These are phyloP conservation scores for Cerceris rybyensis DNA, from an alignment of 2,888 invertebrate species.

Conservation along the genomic window DNA sequence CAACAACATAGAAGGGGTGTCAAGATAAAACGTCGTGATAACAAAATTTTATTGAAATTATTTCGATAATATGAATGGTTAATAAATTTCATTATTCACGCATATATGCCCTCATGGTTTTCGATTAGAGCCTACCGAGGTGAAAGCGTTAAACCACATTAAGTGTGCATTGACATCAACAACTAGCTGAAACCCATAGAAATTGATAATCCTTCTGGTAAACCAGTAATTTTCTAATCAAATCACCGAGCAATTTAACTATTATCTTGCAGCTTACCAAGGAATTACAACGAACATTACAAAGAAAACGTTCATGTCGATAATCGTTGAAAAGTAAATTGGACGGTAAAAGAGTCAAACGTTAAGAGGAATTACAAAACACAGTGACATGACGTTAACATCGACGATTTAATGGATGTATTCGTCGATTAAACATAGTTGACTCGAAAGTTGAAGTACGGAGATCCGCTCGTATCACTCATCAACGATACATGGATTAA, in stretches of 20 bases:
- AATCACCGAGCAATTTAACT: neutral
- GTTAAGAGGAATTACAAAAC: neutral
- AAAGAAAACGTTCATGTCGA: neutral
- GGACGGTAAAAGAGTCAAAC: too few relatives aligned
- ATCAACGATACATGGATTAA: conserved; percentile 33
- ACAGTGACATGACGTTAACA: neutral
- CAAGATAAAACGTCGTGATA: too few relatives aligned
- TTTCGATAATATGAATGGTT: too few relatives aligned
- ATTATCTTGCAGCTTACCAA: conserved; percentile 7
- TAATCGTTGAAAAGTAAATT: neutral
- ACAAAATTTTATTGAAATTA: too few relatives aligned
- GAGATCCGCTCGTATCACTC: conserved; percentile 38
- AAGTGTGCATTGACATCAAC: neutral
- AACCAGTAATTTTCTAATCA: conserved; percentile 2
- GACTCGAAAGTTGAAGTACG: conserved; percentile 36
- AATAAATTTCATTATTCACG: too few relatives aligned
- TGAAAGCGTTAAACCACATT: neutral
- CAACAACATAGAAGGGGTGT: too few relatives aligned
- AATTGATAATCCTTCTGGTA: neutral
- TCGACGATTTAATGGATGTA: neutral
- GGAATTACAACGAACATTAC: neutral
- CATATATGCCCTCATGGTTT: too few relatives aligned
- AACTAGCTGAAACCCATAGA: neutral
- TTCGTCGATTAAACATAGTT: neutral
- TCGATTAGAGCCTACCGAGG: neutral